Percentiles rank a stretch among this genome's conserved stretches.
Conservation (phyloP, 2,888 invertebrate species). For the Cordilura impudica region DNA sequence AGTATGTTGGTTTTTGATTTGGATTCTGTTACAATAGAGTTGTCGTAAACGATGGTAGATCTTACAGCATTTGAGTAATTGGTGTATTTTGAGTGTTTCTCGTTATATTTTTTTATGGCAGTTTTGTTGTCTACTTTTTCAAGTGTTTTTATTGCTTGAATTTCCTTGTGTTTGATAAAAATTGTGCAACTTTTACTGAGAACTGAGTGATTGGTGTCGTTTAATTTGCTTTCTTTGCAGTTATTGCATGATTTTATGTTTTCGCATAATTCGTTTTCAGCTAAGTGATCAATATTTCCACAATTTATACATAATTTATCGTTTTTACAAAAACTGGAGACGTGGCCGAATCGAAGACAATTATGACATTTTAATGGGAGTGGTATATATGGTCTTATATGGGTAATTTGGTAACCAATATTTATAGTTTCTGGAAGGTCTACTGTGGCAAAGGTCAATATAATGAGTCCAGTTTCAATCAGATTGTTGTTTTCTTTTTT, state of each 20-base stretch:
- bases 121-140: too few species aligned
- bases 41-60: too few species aligned
- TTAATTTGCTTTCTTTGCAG: not conserved
- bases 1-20: too few species aligned
- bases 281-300: slow-evolving; percentile 5
- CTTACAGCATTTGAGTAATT: too few species aligned
- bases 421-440: not conserved
- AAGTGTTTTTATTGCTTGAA: too few species aligned
- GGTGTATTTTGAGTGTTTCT: too few species aligned
- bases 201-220: not conserved
- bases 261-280: not conserved
- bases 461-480: not conserved
- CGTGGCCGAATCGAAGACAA: not conserved
- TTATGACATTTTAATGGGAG: not conserved
- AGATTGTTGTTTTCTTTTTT: not conserved
- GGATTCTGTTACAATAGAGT: too few species aligned
- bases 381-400: not conserved
- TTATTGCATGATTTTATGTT: not conserved
- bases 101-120: too few species aligned
- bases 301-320: slow-evolving; percentile 3
- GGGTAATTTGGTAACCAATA: not conserved
- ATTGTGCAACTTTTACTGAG: not conserved
- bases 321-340: not conserved
- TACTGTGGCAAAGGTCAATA: not conserved
- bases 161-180: too few species aligned